Conservation (phyloP, 1,140 invertebrate species). For the Thereuonema tuberculata region DNA sequence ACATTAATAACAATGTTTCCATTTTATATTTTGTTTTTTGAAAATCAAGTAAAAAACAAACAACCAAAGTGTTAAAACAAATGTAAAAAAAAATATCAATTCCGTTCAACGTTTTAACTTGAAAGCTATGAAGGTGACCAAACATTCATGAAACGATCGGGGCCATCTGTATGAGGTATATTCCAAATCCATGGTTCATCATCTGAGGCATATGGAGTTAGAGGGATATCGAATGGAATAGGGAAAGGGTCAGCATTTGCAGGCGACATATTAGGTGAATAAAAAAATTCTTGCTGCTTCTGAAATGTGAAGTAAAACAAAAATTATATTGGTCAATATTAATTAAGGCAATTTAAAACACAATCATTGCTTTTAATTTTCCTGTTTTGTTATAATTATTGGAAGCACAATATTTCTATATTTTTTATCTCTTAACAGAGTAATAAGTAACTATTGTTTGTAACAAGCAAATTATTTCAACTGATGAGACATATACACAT, state of each 20-base stretch:
- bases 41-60: no score
- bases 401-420: not conserved
- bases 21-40: no score
- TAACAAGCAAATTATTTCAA: no score
- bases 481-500: no score
- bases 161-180: not conserved
- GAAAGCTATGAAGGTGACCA: not conserved
- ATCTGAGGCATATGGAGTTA: conserved; percentile 42
- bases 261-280: not conserved
- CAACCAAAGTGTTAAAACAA: no score
- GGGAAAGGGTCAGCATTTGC: conserved; percentile 36
- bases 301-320: not conserved
- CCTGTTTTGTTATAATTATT: not conserved
- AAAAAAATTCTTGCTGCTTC: not conserved
- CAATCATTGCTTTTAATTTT: not conserved
- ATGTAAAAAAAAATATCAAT: no score
- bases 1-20: no score
- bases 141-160: conserved; percentile 1
- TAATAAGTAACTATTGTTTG: no score
- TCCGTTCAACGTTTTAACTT: no score
- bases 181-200: conserved; percentile 43
- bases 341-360: not conserved
- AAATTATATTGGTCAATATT: not conserved
- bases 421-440: not conserved
- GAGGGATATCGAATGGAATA: conserved; percentile 63